Conservation (phyloP, 1,140 invertebrate species). For the Habropoda laboriosa region DNA sequence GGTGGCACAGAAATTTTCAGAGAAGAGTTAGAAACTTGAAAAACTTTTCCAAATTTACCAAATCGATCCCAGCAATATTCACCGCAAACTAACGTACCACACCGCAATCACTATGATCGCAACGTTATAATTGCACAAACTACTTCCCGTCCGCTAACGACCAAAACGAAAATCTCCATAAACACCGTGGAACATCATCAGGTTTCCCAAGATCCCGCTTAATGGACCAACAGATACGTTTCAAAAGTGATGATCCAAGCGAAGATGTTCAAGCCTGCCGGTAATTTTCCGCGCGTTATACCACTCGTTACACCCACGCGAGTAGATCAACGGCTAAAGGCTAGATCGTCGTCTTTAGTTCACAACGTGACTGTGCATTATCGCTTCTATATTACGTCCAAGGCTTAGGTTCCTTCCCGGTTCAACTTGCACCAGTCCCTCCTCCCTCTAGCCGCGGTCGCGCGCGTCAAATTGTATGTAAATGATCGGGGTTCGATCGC, state of each 20-base stretch:
- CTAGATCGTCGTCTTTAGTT: constrained; percentile 3
- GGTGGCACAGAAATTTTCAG: no score
- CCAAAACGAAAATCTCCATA: no score
- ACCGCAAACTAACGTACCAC: no score
- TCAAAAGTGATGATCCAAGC: constrained; percentile 36
- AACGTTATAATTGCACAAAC: no score
- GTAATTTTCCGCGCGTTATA: constrained; percentile 45
- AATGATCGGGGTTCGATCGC: constrained; percentile 3
- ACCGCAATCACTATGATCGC: no score
- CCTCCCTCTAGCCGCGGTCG: background rate
- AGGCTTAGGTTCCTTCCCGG: background rate
- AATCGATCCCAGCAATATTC: no score
- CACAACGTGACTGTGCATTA: constrained; percentile 31
- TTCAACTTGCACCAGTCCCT: background rate
- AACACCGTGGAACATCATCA: background rate
- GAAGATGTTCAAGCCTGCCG: background rate
- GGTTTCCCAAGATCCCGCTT: background rate
- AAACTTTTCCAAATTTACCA: no score
- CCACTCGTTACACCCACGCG: constrained; percentile 48
- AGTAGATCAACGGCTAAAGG: constrained; percentile 22
- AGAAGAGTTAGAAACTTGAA: no score
- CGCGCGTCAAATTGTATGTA: constrained; percentile 3
- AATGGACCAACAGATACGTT: constrained; percentile 7
- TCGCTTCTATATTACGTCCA: constrained; percentile 32
- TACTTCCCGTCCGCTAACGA: no score